Evolutionary conservation across 2,113 vertebrate species (phyloP).

Genomic region (Brachypodius melanocephalos): DNA sequence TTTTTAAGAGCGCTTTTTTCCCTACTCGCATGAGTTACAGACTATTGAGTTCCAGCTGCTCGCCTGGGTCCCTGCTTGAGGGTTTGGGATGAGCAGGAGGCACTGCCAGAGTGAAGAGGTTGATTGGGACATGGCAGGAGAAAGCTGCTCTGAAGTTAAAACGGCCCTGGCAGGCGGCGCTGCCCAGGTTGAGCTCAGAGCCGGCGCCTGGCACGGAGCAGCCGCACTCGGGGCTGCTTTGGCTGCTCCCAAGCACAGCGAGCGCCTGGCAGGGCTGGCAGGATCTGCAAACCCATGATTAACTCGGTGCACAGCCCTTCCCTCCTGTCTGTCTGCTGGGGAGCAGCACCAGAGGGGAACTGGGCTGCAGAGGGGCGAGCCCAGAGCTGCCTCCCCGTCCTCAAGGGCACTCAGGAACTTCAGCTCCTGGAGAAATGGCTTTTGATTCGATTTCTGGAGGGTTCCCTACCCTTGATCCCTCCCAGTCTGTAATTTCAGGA

Average conservation of each 20-base stretch:
- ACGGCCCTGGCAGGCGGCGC: not conserved
- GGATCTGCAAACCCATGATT: not conserved
- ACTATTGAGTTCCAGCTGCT: conserved; percentile 32
- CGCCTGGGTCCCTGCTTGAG: not conserved
- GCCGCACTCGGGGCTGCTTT: not conserved
- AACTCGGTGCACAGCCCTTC: not conserved
- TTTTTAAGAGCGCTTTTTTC: not conserved
- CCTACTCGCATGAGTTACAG: not conserved
- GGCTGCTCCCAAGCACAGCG: not conserved
- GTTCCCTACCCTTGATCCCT: not conserved
- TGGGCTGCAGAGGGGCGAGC: not conserved
- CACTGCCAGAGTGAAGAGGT: not conserved
- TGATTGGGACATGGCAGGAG: not conserved
- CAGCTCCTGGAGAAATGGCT: conserved; percentile 34
- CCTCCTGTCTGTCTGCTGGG: not conserved
- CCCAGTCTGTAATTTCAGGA: not conserved
- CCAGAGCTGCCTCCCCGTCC: not conserved
- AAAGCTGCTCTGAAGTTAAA: not conserved
- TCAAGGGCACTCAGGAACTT: not conserved
- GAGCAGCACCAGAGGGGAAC: not conserved
- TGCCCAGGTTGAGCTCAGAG: not conserved
- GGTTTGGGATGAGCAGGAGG: not conserved
- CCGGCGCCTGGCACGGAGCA: not conserved
- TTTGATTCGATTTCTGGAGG: conserved; percentile 36
- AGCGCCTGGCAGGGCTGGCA: conserved; percentile 2